Evolutionary conservation across 2,113 vertebrate species (phyloP).

Genomic region (Carlito syrichta): DNA sequence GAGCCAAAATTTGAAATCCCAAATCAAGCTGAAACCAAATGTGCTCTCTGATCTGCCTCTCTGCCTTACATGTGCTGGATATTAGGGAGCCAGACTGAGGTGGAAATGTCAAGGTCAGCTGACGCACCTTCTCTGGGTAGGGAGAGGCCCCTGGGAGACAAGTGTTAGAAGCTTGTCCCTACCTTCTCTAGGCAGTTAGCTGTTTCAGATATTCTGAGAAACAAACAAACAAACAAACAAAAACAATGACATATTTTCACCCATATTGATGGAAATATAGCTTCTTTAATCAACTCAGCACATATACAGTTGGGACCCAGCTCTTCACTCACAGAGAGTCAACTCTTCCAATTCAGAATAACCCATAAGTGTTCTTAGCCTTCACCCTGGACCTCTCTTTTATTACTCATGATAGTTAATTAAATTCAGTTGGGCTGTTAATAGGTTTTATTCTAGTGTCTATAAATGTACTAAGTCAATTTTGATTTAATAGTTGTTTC

Average conservation of each 20-base stretch:
- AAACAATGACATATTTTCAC: too few relatives aligned
- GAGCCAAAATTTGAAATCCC: neutral
- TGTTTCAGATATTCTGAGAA: neutral
- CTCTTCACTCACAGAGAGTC: neutral
- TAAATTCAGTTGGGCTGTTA: neutral
- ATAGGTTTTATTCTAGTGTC: conserved; percentile 28
- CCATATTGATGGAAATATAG: neutral
- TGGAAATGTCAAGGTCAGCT: fast-evolving
- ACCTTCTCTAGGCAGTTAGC: neutral
- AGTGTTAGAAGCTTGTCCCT: neutral
- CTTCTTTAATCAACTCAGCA: neutral
- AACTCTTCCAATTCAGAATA: neutral
- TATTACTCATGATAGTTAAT: neutral
- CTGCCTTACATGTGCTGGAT: neutral
- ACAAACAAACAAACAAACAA: too few relatives aligned
- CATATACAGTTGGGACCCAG: neutral
- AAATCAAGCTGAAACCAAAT: neutral
- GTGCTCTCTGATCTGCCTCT: neutral
- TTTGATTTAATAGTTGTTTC: conserved; percentile 36
- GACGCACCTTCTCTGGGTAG: neutral
- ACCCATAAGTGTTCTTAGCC: neutral
- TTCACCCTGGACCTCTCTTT: neutral
- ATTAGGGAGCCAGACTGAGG: neutral
- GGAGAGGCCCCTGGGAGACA: neutral
- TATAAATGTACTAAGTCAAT: conserved; percentile 29